Percentiles rank a stretch among this genome's conserved stretches.
These are phyloP conservation scores for Panurus biarmicus DNA, from an alignment of 2,113 vertebrate genomes.

Conservation along the genomic window DNA sequence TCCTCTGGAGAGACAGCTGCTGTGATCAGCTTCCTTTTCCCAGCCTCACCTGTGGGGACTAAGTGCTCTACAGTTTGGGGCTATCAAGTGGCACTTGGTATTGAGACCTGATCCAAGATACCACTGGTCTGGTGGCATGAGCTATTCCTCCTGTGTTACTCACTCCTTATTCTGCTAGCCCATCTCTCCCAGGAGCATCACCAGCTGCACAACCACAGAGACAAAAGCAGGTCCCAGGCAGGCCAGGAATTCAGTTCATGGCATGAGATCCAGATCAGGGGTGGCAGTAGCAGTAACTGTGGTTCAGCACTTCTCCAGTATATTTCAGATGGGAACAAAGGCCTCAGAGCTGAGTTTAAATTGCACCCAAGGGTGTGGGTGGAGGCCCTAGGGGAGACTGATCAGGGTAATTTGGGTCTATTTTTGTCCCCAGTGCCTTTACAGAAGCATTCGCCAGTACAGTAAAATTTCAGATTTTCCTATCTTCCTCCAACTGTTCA, in stretches of 20 bases:
- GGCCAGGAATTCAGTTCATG: background rate
- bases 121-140: accelerated
- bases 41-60: background rate
- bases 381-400: background rate
- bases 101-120: background rate
- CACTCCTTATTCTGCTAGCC: background rate
- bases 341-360: background rate
- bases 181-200: background rate
- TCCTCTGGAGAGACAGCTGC: background rate
- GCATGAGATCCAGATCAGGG: background rate
- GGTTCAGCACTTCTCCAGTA: background rate
- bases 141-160: background rate
- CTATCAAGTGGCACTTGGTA: background rate
- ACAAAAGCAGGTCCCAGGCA: background rate
- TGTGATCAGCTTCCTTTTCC: background rate
- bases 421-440: background rate
- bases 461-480: background rate
- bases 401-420: background rate
- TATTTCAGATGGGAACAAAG: accelerated
- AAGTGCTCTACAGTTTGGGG: background rate
- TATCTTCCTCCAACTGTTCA: background rate
- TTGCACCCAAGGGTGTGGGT: background rate
- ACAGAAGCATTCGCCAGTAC: background rate
- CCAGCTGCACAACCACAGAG: background rate
- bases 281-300: background rate